Conservation (phyloP, 2,113 vertebrate species). For the Acinonyx jubatus region DNA sequence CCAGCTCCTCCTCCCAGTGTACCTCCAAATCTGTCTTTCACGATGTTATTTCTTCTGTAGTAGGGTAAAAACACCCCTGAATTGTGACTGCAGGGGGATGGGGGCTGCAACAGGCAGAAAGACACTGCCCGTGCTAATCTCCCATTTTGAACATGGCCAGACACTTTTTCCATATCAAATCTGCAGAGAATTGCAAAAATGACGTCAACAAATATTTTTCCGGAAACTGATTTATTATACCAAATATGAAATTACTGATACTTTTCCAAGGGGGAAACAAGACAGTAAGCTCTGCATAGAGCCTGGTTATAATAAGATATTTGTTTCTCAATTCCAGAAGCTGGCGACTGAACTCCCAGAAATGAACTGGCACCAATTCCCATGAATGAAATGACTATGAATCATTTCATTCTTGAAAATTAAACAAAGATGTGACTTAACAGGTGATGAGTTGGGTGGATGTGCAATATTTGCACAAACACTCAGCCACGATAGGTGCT, state of each 20-base stretch:
- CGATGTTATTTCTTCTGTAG: neutral
- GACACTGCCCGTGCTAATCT: neutral
- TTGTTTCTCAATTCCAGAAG: conserved; percentile 56
- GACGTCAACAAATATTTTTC: neutral
- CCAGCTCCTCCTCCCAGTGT: neutral
- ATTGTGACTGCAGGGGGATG: neutral
- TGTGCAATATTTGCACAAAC: conserved; percentile 61
- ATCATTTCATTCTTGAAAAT: conserved; percentile 75
- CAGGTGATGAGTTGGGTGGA: conserved; percentile 72
- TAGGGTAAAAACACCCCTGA: neutral
- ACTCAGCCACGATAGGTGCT: conserved; percentile 1
- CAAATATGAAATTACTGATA: conserved; percentile 39
- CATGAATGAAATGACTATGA: conserved; percentile 71
- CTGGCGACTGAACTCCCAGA: conserved; percentile 46
- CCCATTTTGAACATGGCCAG: neutral
- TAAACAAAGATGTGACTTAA: conserved; percentile 75
- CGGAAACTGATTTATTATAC: conserved; percentile 24
- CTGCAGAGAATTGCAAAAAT: neutral
- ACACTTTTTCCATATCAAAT: neutral
- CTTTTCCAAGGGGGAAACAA: conserved; percentile 1
- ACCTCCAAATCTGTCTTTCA: neutral
- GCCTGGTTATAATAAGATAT: conserved; percentile 41
- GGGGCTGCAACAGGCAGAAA: neutral
- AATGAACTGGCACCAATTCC: conserved; percentile 56
- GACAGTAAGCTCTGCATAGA: neutral